These are phyloP conservation scores for Rhineura floridana DNA, from an alignment of 2,113 vertebrate genomes.

Conservation along the genomic window DNA sequence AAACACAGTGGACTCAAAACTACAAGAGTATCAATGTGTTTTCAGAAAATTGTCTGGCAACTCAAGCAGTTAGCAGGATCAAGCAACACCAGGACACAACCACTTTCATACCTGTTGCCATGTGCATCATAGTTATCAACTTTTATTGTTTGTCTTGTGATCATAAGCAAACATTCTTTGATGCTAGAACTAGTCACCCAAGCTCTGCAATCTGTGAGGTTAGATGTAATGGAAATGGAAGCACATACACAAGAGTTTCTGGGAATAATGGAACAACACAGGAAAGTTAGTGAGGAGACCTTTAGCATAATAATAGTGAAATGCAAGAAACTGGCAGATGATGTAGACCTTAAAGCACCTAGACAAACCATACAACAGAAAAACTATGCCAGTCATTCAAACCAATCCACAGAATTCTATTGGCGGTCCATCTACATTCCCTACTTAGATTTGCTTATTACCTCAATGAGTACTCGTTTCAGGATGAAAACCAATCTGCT, in stretches of 20 bases:
- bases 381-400: not conserved
- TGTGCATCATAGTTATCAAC: not conserved
- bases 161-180: not conserved
- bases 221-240: not conserved
- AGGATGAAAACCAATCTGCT: too few relatives aligned
- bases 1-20: not conserved
- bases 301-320: not conserved
- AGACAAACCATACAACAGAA: not conserved
- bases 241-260: not conserved
- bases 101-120: not conserved
- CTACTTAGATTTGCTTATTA: too few relatives aligned
- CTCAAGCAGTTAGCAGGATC: not conserved
- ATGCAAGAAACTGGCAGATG: not conserved
- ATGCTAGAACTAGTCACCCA: not conserved
- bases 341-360: too few relatives aligned
- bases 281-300: too few relatives aligned
- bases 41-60: not conserved
- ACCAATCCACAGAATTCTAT: not conserved
- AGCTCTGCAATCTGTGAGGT: not conserved
- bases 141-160: not conserved
- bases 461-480: too few relatives aligned
- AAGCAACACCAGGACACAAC: not conserved
- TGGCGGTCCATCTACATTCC: not conserved
- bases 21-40: not conserved
- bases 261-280: too few relatives aligned